Base-by-base conservation (phyloP, 1,140 invertebrate genomes). In the Drosophila ohnishii region DNA sequence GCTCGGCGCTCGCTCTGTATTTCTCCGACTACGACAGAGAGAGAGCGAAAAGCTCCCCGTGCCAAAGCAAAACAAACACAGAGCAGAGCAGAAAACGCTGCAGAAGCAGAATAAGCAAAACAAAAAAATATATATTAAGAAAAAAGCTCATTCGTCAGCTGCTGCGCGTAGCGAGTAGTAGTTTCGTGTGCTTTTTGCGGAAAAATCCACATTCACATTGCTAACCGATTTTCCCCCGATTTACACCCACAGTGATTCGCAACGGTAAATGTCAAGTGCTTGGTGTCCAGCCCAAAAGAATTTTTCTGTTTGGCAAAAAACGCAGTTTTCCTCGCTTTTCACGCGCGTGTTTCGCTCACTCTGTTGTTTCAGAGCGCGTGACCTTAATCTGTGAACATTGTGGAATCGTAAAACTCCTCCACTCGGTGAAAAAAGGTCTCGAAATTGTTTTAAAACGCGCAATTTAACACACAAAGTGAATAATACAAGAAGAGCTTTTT, bases 81-180 rank as follows among this genome's bases (percentile, higher is more conserved):
- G 28, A 40, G 58, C 28, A 25, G 28, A 39, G 39, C 16, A 56
- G 32, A 37, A 53, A 25, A 55, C 51, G 34, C 51, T 40, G 51
- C 63, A 67, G 55, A 72, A 47, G 57, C 55, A 73, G 50, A 34
- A 51, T 30, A 79, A 69, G 39, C 53, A 51, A 60, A 70, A 57
- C 57, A 78, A 78, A 59, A 76, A 78, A 78, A 72, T 71, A 59
- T 71, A 71, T 71, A 71, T 62, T 47, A 78, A 78, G 75, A 78
- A 78, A 78, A 78, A 78, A 77, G 75, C 75, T 78, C 77, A 67
- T 40, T 75, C 80, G 80, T 90, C 88, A 90, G 88, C 88, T 90
- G 88, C 88, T 90, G 88, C 80, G 88, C 88, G 75, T 90, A 82
- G 78, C 78, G 87, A 84, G 71, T 78, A 90, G 86, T 69, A 67